Evolutionary conservation across 2,888 invertebrate species (phyloP), one percentile per base, ranked within the genome.

Genomic region (Spisula solida): DNA sequence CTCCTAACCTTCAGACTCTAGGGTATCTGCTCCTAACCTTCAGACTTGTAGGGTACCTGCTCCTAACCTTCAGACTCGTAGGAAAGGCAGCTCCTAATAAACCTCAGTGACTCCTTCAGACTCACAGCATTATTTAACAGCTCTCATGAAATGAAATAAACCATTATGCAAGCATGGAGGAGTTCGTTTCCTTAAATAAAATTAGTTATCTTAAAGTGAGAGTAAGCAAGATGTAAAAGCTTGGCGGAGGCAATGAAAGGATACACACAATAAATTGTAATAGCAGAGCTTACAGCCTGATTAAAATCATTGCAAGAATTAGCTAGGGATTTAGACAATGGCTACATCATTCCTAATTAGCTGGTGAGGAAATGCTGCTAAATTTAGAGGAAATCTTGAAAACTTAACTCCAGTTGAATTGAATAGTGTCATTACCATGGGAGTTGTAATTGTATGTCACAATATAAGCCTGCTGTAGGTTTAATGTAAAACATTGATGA

Each of bases 381-480:
- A 75, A 75, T 75, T 75, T 25, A 18, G 31, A 25, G 34, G 75
- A 75, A 75, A 75, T 75, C 75, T 75, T 75, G 31, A 75, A 75
- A 34, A 31, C 75, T 16, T 75, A 31, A 75, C 12, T 31, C 75
- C 34, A 75, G n/a, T 34, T 16, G 75, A 75, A 75, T 66, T 75
- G 75, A 75, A 31, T 18, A 34, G 34, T 75, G 8, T 75, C 18
- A 75, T 34, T 75, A 75, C 34, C 75, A 75, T 16, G 75, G 75
- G 75, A 75, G 34, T 18, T 16, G n/a, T 70, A 8, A 70, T 16
- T 16, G 5, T 70, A 31, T 70, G 31, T 75, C 75, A 75, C 14
- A 29, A 16, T 75, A n/a, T 2, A 75, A 31, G 5, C 29, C n/a
- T 31, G 5, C 0, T 75, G 34, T 75, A 75, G 14, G 34, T 31